Evolutionary conservation across 2,113 vertebrate species (phyloP).

Genomic region (Tyrannus savana): DNA sequence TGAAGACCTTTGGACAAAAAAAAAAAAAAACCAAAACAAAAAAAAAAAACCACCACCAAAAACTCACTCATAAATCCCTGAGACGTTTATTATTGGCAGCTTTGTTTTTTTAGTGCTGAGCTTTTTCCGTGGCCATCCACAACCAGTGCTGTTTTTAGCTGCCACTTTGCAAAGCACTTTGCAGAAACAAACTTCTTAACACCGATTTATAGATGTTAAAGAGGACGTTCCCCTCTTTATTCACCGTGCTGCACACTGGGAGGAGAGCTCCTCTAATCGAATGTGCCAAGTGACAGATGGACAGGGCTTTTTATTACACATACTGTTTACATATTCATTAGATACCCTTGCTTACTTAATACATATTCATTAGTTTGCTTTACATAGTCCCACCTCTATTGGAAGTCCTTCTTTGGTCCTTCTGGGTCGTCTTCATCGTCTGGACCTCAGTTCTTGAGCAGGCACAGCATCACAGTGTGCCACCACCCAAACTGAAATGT

Average conservation of each 20-base stretch:
- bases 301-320: background rate
- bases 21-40: too few relatives aligned
- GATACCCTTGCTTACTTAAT: background rate
- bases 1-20: background rate
- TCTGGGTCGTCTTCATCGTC: background rate
- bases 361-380: background rate
- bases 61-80: background rate
- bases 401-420: background rate
- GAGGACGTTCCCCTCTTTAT: background rate
- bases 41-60: too few relatives aligned
- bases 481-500: background rate
- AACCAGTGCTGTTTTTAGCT: background rate
- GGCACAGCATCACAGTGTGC: background rate
- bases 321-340: background rate
- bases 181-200: background rate
- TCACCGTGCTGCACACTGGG: background rate
- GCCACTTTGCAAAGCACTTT: background rate
- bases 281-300: background rate
- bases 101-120: background rate
- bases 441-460: background rate
- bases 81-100: background rate
- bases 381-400: background rate
- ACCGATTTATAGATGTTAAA: background rate
- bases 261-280: background rate
- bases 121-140: background rate